Base-by-base conservation (phyloP, 2,797 vertebrate genomes). In the Labroides dimidiatus region DNA sequence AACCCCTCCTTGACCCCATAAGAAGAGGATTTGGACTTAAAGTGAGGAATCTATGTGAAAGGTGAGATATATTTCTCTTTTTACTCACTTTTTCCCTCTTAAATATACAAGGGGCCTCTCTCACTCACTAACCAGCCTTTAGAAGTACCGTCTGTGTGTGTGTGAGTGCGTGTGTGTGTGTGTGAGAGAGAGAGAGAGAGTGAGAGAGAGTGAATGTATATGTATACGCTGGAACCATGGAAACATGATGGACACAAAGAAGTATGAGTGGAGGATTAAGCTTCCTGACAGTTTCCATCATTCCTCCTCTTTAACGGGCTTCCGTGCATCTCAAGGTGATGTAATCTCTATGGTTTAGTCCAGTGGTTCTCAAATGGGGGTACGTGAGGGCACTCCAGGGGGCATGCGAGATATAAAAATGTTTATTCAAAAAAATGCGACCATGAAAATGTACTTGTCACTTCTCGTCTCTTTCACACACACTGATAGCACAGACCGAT, bases 21-120 rank as follows among this genome's bases (percentile, higher is more conserved):
- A 86, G 85, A 86, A 73, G 81, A 93, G 91, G 89, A 93, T 93
- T 93, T 94, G 77, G 89, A 72, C 78, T 75, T 80, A 56, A 69
- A 73, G 92, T 94, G 94, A 92, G 94, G 92, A 95, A 95, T 95
- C 87, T 94, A 44, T 87, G 83, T 88, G 27, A 82, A 89, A 85
- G 89, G 93, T 93, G 94, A 92, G 92, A 95, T 60, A 72, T 91
- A 68, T 69, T 79, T 69, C 51, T 77, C 64, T 81, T 84, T 75
- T 85, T 80, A 70, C 64, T 48, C 45, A 7, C 47, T 67, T 65
- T 75, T 77, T 55, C 56, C 50, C 48, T 60, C 84, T 87, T 82
- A 64, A 77, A 81, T 71, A 65, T 77, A 77, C 80, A 85, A 77
- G 79, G 58, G 76, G 54, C 77, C 55, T 8, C 66, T 69, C 68